phyloP scores from a whole-genome alignment of 2,797 vertebrate genomes.

The Cuculus canorus region DNA sequence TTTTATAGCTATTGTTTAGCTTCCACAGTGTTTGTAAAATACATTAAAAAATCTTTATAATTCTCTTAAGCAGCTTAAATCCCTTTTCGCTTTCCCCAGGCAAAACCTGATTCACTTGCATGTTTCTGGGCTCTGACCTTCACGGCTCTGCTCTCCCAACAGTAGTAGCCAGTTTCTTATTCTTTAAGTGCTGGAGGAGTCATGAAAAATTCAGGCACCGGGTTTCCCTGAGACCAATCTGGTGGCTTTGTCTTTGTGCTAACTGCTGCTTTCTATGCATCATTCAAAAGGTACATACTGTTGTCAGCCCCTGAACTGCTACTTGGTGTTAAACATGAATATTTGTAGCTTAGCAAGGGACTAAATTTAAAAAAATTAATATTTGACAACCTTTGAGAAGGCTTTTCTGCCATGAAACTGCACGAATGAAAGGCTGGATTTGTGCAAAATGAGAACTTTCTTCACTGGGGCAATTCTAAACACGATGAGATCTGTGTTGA shows the following conservation, averaged over 20 bases:
- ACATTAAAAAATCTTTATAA: constrained; percentile 73
- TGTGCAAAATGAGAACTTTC: constrained; percentile 74
- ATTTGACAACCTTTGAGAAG: constrained; percentile 85
- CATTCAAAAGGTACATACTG: constrained; percentile 87
- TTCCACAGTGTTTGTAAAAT: constrained; percentile 74
- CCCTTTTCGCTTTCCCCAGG: constrained; percentile 80
- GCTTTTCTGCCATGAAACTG: constrained; percentile 72
- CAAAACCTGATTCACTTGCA: constrained; percentile 79
- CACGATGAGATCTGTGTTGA: constrained; percentile 58
- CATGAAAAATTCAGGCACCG: constrained; percentile 95
- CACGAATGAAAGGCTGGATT: constrained; percentile 68
- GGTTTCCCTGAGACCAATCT: constrained; percentile 93
- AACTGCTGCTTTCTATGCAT: constrained; percentile 83
- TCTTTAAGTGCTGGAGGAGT: constrained; percentile 94
- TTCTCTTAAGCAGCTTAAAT: constrained; percentile 81
- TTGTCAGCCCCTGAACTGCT: constrained; percentile 83
- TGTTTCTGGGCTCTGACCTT: constrained; percentile 85
- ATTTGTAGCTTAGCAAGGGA: constrained; percentile 86
- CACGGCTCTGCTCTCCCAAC: constrained; percentile 82
- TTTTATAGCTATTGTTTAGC: constrained; percentile 71
- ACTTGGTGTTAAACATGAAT: constrained; percentile 87
- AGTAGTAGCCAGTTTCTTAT: constrained; percentile 89
- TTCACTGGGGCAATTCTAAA: constrained; percentile 60
- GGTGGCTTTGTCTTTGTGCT: constrained; percentile 95
- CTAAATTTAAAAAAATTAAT: constrained; percentile 86